phyloP scores from a whole-genome alignment of 35 echinoderm and acorn worm genomes.

The Eucidaris tribuloides region DNA sequence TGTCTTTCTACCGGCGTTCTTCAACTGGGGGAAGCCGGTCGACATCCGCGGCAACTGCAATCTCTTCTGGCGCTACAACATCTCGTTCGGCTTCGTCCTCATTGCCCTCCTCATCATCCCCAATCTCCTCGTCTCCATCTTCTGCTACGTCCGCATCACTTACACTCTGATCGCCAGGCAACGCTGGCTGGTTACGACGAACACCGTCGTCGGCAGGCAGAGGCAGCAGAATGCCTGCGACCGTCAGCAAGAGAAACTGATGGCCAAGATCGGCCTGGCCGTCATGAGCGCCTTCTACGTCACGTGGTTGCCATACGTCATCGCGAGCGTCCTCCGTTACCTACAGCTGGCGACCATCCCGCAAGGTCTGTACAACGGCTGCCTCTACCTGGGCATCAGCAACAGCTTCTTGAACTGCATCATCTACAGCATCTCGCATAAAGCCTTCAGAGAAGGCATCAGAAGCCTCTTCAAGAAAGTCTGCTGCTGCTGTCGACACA shows the following conservation, averaged over 20 bases:
- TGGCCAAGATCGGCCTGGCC: conserved; percentile 73
- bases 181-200: conserved; percentile 19
- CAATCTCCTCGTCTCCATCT: conserved; percentile 49
- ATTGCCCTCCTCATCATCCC: conserved; percentile 59
- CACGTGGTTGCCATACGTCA: conserved; percentile 69
- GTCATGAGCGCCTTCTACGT: conserved; percentile 80
- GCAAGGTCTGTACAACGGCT: conserved; percentile 26
- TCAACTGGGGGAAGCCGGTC: conserved; percentile 8
- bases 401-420: conserved; percentile 88
- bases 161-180: background rate
- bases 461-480: conserved; percentile 8
- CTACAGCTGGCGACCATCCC: background rate
- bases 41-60: conserved; percentile 9
- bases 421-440: conserved; percentile 79
- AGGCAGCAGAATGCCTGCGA: conserved; percentile 15
- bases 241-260: conserved; percentile 44
- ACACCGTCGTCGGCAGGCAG: background rate
- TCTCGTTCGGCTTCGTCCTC: conserved; percentile 48
- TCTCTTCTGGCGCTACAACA: conserved; percentile 49
- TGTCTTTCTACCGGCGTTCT: conserved; percentile 57
- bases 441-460: conserved; percentile 43
- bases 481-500: conserved; percentile 15
- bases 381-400: conserved; percentile 61
- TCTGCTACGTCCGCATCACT: conserved; percentile 58
- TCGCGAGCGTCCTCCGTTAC: conserved; percentile 23